Evolutionary conservation across 2,888 invertebrate genomes (phyloP), one percentile per base, ranked within the genome.

Genomic region (Epinotia ramella): DNA sequence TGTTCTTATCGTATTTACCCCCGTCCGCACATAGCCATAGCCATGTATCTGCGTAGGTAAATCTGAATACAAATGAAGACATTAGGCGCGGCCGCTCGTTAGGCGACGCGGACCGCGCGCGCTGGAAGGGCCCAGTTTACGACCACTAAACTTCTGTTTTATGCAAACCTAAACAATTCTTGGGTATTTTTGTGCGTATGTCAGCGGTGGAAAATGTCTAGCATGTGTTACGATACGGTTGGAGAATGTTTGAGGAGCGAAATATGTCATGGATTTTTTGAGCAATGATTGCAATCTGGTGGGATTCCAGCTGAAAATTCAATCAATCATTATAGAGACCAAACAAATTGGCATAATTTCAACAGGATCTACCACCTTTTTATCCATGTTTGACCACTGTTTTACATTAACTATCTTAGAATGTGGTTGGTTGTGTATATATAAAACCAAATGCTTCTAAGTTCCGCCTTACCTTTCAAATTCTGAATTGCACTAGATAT

Each of bases 41-140:
- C 44, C 80, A 78, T 87, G 87, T 88, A 87, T 70, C 75, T 84
- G 84, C 84, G 87, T 84, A 84, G 85, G 87, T 86, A 86, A 89
- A 91, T 91, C 91, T 89, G 91, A 91, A 92, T 91, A 91, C 91
- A 89, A 91, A 91, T 92, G 90, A 89, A 91, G 88, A 90, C 88
- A 91, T 92, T 91, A 91, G 86, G 81, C 81, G 79, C 82, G 84
- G 80, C 80, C 84, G 85, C 84, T 87, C 87, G 88, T 88, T 87
- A 86, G 83, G 80, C 77, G 44, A 79, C 76, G 46, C 2, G 67
- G 67, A 72, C 46, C 24, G 20, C 56, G 60, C 20, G 16, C 67
- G 56, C 75, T 76, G 76, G 76, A 72, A 67, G 67, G 66, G 28
- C 67, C 70, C 56, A n/a, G 60, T 71, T 75, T 71, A 74, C 49